Evolutionary conservation across 2,113 vertebrate species (phyloP).

Genomic region (Nanorana parkeri): DNA sequence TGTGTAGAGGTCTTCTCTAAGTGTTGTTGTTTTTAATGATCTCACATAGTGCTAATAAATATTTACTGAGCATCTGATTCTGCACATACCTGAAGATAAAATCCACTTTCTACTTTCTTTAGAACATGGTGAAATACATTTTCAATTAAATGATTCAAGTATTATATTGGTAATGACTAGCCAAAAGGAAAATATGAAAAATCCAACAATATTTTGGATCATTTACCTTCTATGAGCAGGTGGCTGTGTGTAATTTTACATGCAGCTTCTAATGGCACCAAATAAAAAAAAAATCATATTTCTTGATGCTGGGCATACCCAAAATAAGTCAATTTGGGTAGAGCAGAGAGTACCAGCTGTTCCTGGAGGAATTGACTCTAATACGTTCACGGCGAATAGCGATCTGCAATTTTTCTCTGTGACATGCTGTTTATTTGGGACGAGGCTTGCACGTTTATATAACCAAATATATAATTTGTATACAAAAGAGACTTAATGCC

Average conservation of each 20-base stretch:
- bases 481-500: slow-evolving; percentile 57
- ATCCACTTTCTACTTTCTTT: slow-evolving; percentile 11
- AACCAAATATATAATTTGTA: slow-evolving; percentile 58
- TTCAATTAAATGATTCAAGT: slow-evolving; percentile 13
- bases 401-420: slow-evolving; percentile 6
- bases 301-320: slow-evolving; percentile 33
- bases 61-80: slow-evolving; percentile 16
- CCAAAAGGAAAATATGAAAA: slow-evolving; percentile 12
- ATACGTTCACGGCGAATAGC: background rate
- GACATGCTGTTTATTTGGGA: slow-evolving; percentile 28
- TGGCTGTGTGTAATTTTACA: slow-evolving; percentile 42
- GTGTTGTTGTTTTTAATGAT: background rate
- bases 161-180: slow-evolving; percentile 37
- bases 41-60: background rate
- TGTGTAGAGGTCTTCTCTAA: too few species aligned
- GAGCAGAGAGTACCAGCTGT: slow-evolving; percentile 33
- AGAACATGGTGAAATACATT: slow-evolving; percentile 24
- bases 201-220: slow-evolving; percentile 16
- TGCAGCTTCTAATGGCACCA: slow-evolving; percentile 40
- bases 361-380: slow-evolving; percentile 42
- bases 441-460: slow-evolving; percentile 48
- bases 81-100: slow-evolving; percentile 8
- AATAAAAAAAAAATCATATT: slow-evolving; percentile 41
- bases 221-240: slow-evolving; percentile 34
- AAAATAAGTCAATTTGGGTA: slow-evolving; percentile 47